Conservation (phyloP, 2,888 invertebrate species). For the Aphodius sticticus region DNA sequence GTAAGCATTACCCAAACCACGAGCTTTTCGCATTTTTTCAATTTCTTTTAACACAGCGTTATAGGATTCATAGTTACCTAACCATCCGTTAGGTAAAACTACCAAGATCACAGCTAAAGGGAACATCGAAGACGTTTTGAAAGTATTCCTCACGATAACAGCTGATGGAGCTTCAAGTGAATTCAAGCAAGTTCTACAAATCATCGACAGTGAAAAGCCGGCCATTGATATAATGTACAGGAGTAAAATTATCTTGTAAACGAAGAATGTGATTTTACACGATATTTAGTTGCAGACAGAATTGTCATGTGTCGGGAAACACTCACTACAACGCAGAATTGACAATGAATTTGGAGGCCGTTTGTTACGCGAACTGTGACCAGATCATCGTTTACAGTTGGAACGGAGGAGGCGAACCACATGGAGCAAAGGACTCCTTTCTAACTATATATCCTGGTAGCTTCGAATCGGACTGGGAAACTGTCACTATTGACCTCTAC, state of each 20-base stretch:
- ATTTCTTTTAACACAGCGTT: too few species aligned
- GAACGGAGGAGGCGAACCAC: background rate
- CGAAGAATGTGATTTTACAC: background rate
- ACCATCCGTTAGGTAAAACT: background rate
- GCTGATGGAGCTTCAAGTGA: background rate
- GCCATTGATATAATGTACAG: conserved; percentile 11
- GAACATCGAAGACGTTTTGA: background rate
- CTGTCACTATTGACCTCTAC: background rate
- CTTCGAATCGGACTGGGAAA: too few species aligned
- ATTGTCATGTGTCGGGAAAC: background rate
- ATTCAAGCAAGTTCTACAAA: background rate
- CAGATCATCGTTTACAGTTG: background rate
- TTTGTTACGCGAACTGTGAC: background rate
- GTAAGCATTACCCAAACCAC: too few species aligned
- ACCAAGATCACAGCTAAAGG: background rate
- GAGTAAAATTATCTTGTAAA: background rate
- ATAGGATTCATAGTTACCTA: too few species aligned
- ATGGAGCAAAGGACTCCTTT: background rate
- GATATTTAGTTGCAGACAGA: conserved; percentile 15
- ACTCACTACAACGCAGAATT: background rate
- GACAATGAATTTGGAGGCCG: background rate
- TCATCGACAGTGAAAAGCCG: background rate
- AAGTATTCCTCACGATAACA: background rate
- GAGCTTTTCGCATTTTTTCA: too few species aligned
- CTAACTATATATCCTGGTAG: background rate